Conservation (phyloP, 2,113 vertebrate species). For the Barnardius zonarius region DNA sequence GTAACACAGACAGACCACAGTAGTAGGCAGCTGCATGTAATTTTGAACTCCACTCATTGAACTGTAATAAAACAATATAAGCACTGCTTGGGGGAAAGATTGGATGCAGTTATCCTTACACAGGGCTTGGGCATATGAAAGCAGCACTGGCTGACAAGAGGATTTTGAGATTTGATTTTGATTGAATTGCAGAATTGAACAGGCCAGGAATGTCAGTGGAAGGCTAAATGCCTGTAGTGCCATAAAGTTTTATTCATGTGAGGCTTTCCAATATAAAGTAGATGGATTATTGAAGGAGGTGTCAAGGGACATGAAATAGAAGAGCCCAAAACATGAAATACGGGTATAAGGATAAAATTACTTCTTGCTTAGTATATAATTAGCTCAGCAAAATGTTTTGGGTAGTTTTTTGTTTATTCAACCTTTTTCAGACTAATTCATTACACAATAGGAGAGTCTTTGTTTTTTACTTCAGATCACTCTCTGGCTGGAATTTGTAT, state of each 20-base stretch:
- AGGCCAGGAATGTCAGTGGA: slow-evolving; percentile 82
- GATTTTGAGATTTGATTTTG: slow-evolving; percentile 87
- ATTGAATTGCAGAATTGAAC: slow-evolving; percentile 86
- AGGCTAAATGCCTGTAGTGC: slow-evolving; percentile 83
- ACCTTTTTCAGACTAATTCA: slow-evolving; percentile 19
- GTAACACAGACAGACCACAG: slow-evolving; percentile 77
- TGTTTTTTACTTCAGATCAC: neutral
- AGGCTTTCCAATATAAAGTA: slow-evolving; percentile 84
- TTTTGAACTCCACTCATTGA: slow-evolving; percentile 88
- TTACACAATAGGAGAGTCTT: neutral
- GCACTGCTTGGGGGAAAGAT: slow-evolving; percentile 82
- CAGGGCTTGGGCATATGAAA: slow-evolving; percentile 79
- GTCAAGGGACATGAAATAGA: slow-evolving; percentile 79
- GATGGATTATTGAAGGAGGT: slow-evolving; percentile 82
- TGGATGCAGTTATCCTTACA: slow-evolving; percentile 82
- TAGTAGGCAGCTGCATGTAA: slow-evolving; percentile 85
- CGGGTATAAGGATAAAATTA: slow-evolving; percentile 71
- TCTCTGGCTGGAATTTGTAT: neutral
- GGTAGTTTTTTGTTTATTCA: slow-evolving; percentile 65
- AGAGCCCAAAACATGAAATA: slow-evolving; percentile 73
- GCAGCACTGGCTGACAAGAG: slow-evolving; percentile 82
- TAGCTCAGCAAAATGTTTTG: slow-evolving; percentile 54
- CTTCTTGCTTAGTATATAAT: slow-evolving; percentile 73
- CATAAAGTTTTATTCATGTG: slow-evolving; percentile 85
- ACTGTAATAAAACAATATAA: slow-evolving; percentile 92